phyloP scores from a whole-genome alignment of 2,888 invertebrate genomes.

The Drosophila atroscutellata region DNA sequence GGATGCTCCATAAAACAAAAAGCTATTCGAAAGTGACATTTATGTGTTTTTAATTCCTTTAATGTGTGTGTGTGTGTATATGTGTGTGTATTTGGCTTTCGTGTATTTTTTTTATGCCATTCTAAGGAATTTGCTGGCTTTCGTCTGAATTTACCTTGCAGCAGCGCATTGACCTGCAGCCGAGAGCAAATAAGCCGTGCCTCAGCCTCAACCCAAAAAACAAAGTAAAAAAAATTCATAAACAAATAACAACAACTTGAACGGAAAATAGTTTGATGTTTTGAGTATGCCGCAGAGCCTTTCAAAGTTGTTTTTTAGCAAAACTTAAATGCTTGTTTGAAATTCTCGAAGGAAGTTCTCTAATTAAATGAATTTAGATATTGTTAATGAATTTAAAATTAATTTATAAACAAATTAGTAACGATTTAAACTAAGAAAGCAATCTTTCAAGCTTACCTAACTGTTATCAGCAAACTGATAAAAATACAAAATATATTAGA shows the following conservation, averaged over 20 bases:
- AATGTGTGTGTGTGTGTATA: conserved; percentile 3
- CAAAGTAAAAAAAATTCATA: background rate
- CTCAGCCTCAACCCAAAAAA: background rate
- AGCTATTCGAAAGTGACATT: conserved; percentile 76
- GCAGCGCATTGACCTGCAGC: conserved; percentile 68
- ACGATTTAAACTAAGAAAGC: background rate
- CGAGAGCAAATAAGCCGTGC: conserved; percentile 8
- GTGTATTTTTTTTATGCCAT: conserved; percentile 50
- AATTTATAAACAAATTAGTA: background rate
- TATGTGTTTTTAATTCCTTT: conserved; percentile 77
- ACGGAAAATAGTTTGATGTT: conserved; percentile 30
- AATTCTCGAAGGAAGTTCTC: background rate
- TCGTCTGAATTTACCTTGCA: conserved; percentile 69
- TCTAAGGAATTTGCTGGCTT: conserved; percentile 62
- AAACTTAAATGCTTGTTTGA: background rate
- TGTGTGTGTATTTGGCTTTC: conserved; percentile 19
- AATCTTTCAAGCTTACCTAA: background rate
- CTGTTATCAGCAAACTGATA: background rate
- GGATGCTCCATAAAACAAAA: conserved; percentile 77
- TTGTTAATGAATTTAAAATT: background rate
- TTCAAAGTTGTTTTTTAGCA: background rate
- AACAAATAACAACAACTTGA: conserved; percentile 4
- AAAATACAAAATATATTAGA: background rate
- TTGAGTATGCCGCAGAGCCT: background rate
- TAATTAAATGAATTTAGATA: background rate